These are phyloP conservation scores for Echiichthys vipera DNA, from an alignment of 2,797 vertebrate genomes.

Conservation along the genomic window DNA sequence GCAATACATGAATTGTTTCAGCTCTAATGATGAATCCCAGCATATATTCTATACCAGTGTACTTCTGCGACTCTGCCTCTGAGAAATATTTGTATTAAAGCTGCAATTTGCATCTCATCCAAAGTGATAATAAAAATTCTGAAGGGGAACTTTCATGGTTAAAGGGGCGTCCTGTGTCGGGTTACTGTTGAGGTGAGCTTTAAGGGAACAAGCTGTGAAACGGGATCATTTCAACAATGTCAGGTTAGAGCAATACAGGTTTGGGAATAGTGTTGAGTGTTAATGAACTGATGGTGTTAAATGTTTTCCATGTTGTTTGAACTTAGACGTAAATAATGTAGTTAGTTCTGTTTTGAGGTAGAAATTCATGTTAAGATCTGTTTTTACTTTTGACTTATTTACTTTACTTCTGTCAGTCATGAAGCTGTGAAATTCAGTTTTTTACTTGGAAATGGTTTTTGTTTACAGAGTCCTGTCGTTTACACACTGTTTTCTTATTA, in stretches of 20 bases:
- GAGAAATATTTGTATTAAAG: too few relatives aligned
- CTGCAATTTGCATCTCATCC: too few relatives aligned
- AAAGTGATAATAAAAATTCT: background rate
- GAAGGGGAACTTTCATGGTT: background rate
- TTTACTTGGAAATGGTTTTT: slow-evolving; percentile 10
- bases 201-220: slow-evolving; percentile 29
- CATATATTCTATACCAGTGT: too few relatives aligned
- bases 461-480: slow-evolving; percentile 30
- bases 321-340: background rate
- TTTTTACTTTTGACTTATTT: background rate
- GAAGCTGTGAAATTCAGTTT: slow-evolving; percentile 37
- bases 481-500: background rate
- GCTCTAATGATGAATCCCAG: too few relatives aligned
- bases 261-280: background rate
- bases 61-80: too few relatives aligned
- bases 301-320: background rate
- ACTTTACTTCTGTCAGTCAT: background rate
- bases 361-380: background rate
- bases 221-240: background rate
- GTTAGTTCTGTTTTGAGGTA: background rate
- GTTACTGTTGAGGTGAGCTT: background rate
- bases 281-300: background rate
- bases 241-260: too few relatives aligned
- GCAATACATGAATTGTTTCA: too few relatives aligned
- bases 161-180: too few relatives aligned